Conservation (phyloP, 1,140 invertebrate genomes). For the Pseudobourletiella spinata region DNA sequence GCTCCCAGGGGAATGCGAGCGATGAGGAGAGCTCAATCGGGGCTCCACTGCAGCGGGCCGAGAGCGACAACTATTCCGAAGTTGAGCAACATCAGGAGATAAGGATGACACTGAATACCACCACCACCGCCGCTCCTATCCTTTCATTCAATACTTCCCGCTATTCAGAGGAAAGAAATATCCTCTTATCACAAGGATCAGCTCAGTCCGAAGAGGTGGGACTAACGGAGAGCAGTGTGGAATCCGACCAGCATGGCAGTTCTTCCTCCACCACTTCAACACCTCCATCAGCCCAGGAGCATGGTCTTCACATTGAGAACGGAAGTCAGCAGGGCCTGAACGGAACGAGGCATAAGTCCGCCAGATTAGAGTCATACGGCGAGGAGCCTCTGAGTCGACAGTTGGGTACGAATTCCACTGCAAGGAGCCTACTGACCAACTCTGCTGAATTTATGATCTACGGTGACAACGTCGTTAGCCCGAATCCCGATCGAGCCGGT, state of each 20-base stretch:
- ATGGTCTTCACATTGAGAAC: neutral
- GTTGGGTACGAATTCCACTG: neutral
- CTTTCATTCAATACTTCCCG: neutral
- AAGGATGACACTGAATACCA: neutral
- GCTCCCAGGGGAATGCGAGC: neutral
- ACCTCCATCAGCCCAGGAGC: neutral
- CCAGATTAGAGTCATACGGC: slow-evolving; percentile 2
- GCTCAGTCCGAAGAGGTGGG: neutral
- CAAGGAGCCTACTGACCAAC: neutral
- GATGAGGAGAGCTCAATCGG: neutral
- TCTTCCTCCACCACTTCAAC: slow-evolving; percentile 1
- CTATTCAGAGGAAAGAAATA: neutral
- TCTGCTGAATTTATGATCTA: slow-evolving; percentile 26
- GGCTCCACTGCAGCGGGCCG: neutral
- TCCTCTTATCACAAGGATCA: neutral
- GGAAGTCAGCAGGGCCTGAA: neutral
- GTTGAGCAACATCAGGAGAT: slow-evolving; percentile 3
- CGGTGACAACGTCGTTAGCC: slow-evolving; percentile 6
- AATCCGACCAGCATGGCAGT: neutral
- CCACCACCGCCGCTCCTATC: slow-evolving; percentile 13
- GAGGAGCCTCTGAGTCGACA: neutral
- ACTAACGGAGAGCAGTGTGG: neutral
- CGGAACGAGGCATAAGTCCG: slow-evolving; percentile 3
- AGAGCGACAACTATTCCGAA: slow-evolving; percentile 2
- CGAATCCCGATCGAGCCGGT: neutral